Evolutionary conservation across 2,888 invertebrate species (phyloP), one percentile per base, ranked within the genome.

Genomic region (Diogma glabrata): DNA sequence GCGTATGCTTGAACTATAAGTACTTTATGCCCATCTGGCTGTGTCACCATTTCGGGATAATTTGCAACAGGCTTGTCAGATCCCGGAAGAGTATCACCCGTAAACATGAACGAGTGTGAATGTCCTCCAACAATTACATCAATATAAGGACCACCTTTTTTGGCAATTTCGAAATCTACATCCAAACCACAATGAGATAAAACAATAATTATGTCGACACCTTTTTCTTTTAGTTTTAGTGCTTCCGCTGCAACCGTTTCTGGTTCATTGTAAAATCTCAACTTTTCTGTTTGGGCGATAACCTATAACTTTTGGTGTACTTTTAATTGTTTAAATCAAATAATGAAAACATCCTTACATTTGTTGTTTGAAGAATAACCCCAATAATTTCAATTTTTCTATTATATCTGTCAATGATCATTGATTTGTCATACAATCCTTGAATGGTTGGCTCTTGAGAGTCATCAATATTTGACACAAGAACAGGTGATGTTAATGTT

Each of bases 41-140:
- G 77, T 12, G 72, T 73, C 4, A 84, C 75, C 1, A 84, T 73
- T 57, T 65, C 59, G 1, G 89, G 89, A 68, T 91, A 91, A 1
- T 76, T 73, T 7, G 82, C 82, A 12, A 58, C 61, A 0, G 81
- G 70, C 0, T 48, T 70, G 55, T 81, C 78, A 0, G 77, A 77
- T 19, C 77, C 79, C 0, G 78, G 78, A 1, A 71, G 64, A 2
- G 63, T 69, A 3, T 72, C 72, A 1, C 74, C 75, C 7, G 81
- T 81, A 64, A 78, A 90, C 1, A 91, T 74, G 57, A 91, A 78
- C 0, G 84, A 81, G 64, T 92, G 87, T 0, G 87, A 83, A 64
- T 91, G 91, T 0, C 82, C 86, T 5, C 91, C 91, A n/a, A 92
- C 83, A 52, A 92, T 83, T 1, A 91, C 74, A 64, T 89, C 87